Base-by-base conservation (phyloP, 2,888 invertebrate species). In the Temnothorax ravouxi region DNA sequence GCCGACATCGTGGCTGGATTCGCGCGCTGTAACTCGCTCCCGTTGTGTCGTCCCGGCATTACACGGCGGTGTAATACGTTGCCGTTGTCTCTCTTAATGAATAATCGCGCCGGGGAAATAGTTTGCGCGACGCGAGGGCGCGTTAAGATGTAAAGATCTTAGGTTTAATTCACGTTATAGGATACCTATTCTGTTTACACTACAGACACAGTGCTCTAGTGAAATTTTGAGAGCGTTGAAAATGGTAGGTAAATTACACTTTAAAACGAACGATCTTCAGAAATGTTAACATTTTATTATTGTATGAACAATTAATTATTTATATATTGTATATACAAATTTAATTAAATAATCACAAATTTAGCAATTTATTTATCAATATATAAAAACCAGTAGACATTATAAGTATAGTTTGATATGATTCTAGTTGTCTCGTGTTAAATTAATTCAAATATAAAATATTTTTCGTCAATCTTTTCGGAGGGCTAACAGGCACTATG, bases 11-110 rank as follows among this genome's bases (percentile, higher is more conserved):
- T 80, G 79, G 79, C 76, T 74, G 79, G 79, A 75, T 80, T 75
- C 75, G 79, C 79, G 59, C 79, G 59, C 75, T 80, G 75, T 80
- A 74, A 80, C 79, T 80, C 75, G 79, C 79, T 80, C 67, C 8
- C 79, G 79, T 50, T 59, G 79, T 80, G 79, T 80, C 79, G 79
- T 47, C 59, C 34, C 38, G 79, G 75, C 59, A 80, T 80, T 80
- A 80, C 79, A 80, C 76, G 76, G 18, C 18, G 47, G 25, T 80
- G 79, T 80, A 80, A 80, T 80, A 80, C 75, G 75, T 75, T 18
- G 75, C 75, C 76, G 79, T 80, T 80, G 79, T 80, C 79, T 74
- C 79, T 75, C 79, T 80, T 80, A 80, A 80, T 80, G 79, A 80
- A 80, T 80, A 80, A 80, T 80, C 79, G 79, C 76, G 18, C 77